A percentile compares a stretch with the other conserved stretches of the same genome.
These are phyloP conservation scores for Mythimna pallens DNA, from an alignment of 2,888 invertebrate genomes.

Conservation along the genomic window DNA sequence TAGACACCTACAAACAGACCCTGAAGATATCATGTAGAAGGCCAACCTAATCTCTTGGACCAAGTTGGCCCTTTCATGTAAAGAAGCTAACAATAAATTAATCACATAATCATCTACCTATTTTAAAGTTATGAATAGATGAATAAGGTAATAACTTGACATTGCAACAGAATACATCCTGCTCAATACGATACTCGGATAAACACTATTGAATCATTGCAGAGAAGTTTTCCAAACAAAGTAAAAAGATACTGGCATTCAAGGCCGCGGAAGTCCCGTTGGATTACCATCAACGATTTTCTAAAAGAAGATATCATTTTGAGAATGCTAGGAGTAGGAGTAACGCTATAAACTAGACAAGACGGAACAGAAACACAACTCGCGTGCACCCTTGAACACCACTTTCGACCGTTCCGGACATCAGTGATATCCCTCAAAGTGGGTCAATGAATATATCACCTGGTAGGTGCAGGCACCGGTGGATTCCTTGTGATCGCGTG, in stretches of 20 bases:
- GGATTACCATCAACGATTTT: background rate
- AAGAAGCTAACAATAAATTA: conserved; percentile 1
- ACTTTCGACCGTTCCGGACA: conserved; percentile 37
- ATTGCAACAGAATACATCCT: conserved; percentile 19
- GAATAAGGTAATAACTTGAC: background rate
- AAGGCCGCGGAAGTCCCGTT: conserved; percentile 3
- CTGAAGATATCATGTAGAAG: background rate
- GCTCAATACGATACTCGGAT: conserved; percentile 3
- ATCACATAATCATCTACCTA: background rate
- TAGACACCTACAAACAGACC: background rate
- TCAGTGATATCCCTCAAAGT: conserved; percentile 39
- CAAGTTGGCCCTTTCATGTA: background rate
- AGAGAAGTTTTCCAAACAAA: conserved; percentile 15
- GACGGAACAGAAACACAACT: background rate
- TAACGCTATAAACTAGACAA: background rate
- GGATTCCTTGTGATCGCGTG: conserved; percentile 28
- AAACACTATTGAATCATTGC: conserved; percentile 1
- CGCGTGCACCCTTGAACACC: conserved; percentile 30
- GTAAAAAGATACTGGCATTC: background rate
- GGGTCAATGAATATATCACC: conserved; percentile 40
- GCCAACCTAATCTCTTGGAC: background rate
- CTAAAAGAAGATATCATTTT: conserved; percentile 8
- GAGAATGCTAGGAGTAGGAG: background rate
- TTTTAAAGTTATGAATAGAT: background rate
- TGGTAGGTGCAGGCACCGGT: background rate